A percentile compares a stretch with the other conserved stretches of the same genome.
phyloP scores from a whole-genome alignment of 2,888 invertebrate species.

The Philaethria dido region DNA sequence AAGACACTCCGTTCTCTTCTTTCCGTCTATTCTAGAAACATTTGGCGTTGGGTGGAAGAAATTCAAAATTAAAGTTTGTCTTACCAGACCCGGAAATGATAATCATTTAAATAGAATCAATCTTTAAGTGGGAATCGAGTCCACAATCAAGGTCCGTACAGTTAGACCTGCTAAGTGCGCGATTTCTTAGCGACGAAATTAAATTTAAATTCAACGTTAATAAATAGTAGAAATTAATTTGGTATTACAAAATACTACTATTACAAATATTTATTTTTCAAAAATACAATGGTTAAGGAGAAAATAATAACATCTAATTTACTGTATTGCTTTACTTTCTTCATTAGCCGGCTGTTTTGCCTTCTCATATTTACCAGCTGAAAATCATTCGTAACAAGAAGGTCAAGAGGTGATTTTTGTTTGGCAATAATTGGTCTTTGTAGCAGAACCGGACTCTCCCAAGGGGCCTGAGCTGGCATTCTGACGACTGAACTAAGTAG shows the following conservation, averaged over 20 bases:
- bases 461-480: slow-evolving; percentile 81
- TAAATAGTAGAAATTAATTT: neutral
- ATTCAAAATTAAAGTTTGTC: too few species aligned
- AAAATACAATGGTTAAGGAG: slow-evolving; percentile 6
- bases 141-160: too few species aligned
- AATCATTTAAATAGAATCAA: too few species aligned
- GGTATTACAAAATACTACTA: too few species aligned
- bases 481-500: slow-evolving; percentile 84
- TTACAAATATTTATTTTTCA: neutral
- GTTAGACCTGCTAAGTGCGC: too few species aligned
- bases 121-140: too few species aligned
- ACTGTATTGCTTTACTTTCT: slow-evolving; percentile 69
- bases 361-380: slow-evolving; percentile 55
- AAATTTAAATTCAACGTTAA: too few species aligned
- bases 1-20: neutral
- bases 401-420: slow-evolving; percentile 66
- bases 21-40: too few species aligned
- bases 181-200: too few species aligned
- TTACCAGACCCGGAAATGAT: too few species aligned
- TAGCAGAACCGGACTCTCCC: slow-evolving; percentile 77
- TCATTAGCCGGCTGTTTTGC: slow-evolving; percentile 56
- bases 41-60: too few species aligned
- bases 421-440: slow-evolving; percentile 66
- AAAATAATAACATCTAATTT: slow-evolving; percentile 65
- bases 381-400: slow-evolving; percentile 62